Evolutionary conservation across 23 tunicate species (phyloP).

Genomic region (Ascidia mentula): DNA sequence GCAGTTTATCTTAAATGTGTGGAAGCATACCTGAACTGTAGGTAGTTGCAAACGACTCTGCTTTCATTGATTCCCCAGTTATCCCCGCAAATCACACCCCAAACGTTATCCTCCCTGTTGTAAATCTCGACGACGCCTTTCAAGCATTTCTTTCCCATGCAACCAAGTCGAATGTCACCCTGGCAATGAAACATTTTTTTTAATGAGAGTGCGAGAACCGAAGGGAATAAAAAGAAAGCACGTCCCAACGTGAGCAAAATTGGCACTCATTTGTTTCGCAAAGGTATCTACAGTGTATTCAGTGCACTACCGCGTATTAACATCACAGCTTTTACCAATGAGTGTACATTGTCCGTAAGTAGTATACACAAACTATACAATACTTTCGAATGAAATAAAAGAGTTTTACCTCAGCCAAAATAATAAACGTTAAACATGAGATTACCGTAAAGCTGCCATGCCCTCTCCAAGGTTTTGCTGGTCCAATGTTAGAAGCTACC

Average conservation of each 20-base stretch:
- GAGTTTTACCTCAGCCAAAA: too few species aligned
- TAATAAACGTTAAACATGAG: not conserved
- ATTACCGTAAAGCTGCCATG: constrained; percentile 88
- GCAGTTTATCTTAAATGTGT: not conserved
- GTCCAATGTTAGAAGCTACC: not conserved
- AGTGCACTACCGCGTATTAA: too few species aligned
- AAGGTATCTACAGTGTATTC: too few species aligned
- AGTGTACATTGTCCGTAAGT: too few species aligned
- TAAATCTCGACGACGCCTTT: constrained; percentile 75
- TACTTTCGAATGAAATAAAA: too few species aligned
- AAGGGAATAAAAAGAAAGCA: too few species aligned
- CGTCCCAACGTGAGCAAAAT: too few species aligned
- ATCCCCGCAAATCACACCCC: constrained; percentile 74
- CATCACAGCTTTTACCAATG: too few species aligned
- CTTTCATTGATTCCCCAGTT: constrained; percentile 55
- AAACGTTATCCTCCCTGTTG: constrained; percentile 50
- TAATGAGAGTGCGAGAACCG: too few species aligned
- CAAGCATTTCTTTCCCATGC: constrained; percentile 38
- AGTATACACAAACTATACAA: too few species aligned
- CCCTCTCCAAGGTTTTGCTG: constrained; percentile 62
- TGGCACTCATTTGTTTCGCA: too few species aligned
- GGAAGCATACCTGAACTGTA: constrained; percentile 62
- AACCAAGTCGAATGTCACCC: constrained; percentile 72
- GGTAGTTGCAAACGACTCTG: constrained; percentile 67
- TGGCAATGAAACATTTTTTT: too few species aligned